Percentiles rank a stretch among this genome's conserved stretches.
Conservation (phyloP, 1,140 invertebrate genomes). For the Odontomachus brunneus region DNA sequence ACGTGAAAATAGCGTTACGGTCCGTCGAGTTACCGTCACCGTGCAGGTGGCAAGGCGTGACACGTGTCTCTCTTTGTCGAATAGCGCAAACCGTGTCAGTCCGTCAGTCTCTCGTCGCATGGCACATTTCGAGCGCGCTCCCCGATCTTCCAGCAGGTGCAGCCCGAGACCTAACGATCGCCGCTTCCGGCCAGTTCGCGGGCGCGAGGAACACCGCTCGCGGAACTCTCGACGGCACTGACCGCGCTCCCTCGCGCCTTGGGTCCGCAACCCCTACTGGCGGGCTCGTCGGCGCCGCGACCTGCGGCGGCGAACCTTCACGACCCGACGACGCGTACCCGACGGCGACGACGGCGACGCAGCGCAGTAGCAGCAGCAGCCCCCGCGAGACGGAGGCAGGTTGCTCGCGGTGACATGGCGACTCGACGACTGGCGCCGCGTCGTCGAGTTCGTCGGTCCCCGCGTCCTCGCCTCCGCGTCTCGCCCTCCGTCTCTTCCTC, state of each 20-base stretch:
- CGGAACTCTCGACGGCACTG: conserved; percentile 4
- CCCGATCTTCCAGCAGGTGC: too few species aligned
- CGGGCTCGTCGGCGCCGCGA: not conserved
- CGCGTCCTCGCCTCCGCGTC: conserved; percentile 40
- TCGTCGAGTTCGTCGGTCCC: conserved; percentile 70
- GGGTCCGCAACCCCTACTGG: conserved; percentile 71
- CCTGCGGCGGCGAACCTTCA: conserved; percentile 24
- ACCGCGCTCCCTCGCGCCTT: conserved; percentile 40
- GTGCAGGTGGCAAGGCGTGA: too few species aligned
- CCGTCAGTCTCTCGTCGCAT: too few species aligned
- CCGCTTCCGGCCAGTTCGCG: not conserved
- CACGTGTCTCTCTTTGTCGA: too few species aligned
- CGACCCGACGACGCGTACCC: conserved; percentile 13
- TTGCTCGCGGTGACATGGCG: conserved; percentile 68
- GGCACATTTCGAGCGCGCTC: too few species aligned
- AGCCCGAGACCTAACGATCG: too few species aligned
- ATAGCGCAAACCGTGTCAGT: too few species aligned
- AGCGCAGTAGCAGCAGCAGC: conserved; percentile 26
- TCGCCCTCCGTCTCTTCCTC: not conserved
- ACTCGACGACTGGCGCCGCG: conserved; percentile 75
- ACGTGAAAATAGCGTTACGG: too few species aligned
- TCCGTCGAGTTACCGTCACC: too few species aligned
- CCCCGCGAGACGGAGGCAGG: conserved; percentile 51
- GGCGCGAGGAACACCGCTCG: conserved; percentile 24
- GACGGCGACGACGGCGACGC: not conserved